These are phyloP conservation scores for Clamator glandarius DNA, from an alignment of 2,797 vertebrate species.

Conservation along the genomic window DNA sequence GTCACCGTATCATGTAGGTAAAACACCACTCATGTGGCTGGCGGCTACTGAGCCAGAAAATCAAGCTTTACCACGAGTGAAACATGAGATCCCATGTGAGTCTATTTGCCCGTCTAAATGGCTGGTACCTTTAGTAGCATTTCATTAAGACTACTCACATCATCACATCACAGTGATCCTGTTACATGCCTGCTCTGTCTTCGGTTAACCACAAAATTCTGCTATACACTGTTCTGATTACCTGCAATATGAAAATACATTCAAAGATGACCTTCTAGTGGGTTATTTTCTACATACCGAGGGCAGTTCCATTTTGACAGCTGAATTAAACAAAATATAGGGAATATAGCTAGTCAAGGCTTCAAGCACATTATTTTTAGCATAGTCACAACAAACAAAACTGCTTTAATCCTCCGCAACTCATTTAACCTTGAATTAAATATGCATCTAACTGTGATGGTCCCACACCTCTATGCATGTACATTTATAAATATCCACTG, in stretches of 20 bases:
- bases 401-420: neutral
- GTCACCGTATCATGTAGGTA: neutral
- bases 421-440: conserved; percentile 14
- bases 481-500: neutral
- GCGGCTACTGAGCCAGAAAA: conserved; percentile 48
- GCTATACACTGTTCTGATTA: neutral
- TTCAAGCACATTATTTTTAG: neutral
- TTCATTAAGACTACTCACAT: conserved; percentile 31
- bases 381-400: neutral
- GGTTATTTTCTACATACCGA: neutral
- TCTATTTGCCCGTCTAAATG: conserved; percentile 37
- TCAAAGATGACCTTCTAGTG: conserved; percentile 12
- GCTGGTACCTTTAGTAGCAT: neutral
- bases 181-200: neutral
- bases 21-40: conserved; percentile 15
- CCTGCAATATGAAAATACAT: neutral
- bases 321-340: conserved; percentile 1
- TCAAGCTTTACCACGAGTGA: conserved; percentile 41
- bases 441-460: neutral
- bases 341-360: neutral
- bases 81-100: conserved; percentile 1
- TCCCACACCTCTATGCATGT: neutral
- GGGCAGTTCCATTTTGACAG: neutral
- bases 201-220: neutral
- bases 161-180: neutral